Conservation (phyloP, 2,888 invertebrate species). For the Dasypogon diadema region DNA sequence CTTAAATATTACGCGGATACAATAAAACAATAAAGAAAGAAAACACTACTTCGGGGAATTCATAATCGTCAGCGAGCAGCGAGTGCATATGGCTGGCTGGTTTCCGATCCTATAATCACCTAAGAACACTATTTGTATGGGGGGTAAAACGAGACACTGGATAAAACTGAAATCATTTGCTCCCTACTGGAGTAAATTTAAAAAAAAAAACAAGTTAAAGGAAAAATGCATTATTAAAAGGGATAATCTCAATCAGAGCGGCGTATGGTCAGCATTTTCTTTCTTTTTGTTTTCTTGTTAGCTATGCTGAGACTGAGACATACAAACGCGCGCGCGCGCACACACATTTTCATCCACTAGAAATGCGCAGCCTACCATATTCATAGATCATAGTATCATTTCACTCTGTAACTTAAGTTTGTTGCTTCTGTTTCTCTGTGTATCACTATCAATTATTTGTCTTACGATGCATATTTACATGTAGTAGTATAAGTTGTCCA, state of each 20-base stretch:
- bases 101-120: no score
- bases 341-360: conserved; percentile 27
- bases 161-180: no score
- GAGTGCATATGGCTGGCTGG: no score
- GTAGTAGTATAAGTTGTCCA: conserved; percentile 29
- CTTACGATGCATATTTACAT: conserved; percentile 33
- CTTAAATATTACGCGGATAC: conserved; percentile 4
- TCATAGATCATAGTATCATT: conserved; percentile 31
- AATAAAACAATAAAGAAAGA: conserved; percentile 10
- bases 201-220: background rate
- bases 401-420: conserved; percentile 34
- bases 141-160: no score
- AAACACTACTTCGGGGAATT: background rate
- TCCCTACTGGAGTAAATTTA: no score
- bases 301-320: conserved; percentile 38
- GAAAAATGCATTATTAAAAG: background rate
- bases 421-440: conserved; percentile 22
- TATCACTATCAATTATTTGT: conserved; percentile 36
- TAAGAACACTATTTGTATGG: no score
- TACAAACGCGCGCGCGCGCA: conserved; percentile 11
- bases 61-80: background rate
- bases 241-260: background rate
- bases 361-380: conserved; percentile 29
- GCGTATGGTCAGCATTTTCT: background rate
- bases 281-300: conserved; percentile 36